phyloP scores from a whole-genome alignment of 2,113 vertebrate genomes.

The Fregata magnificens region DNA sequence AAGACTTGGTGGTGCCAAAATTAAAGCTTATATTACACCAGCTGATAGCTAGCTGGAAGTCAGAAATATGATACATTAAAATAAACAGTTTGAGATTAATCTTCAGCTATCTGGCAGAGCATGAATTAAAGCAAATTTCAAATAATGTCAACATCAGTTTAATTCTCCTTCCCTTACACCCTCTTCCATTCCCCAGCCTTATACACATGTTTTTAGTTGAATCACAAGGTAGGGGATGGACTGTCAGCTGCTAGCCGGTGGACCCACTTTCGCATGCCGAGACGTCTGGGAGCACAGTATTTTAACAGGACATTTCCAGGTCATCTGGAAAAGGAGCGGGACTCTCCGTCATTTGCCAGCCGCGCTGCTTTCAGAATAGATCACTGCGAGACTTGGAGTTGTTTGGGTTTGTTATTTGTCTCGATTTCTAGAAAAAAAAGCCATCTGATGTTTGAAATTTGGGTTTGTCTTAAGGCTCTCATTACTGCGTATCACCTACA shows the following conservation, averaged over 20 bases:
- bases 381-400: not conserved
- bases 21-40: constrained; percentile 45
- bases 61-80: constrained; percentile 52
- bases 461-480: not conserved
- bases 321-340: not conserved
- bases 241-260: not conserved
- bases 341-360: not conserved
- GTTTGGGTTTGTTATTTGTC: not conserved
- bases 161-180: not conserved
- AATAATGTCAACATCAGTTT: constrained; percentile 33
- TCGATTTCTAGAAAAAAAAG: not conserved
- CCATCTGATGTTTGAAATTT: not conserved
- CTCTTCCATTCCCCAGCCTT: not conserved
- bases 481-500: not conserved
- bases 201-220: not conserved
- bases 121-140: constrained; percentile 53
- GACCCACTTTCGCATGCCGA: not conserved
- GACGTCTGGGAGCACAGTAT: not conserved
- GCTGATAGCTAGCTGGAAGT: constrained; percentile 55
- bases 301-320: constrained; percentile 2
- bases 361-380: not conserved
- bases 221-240: not conserved
- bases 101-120: constrained; percentile 42
- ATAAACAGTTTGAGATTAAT: constrained; percentile 61
- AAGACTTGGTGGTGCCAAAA: constrained; percentile 38